Conservation (phyloP, 2,113 vertebrate species). For the Hydrochoerus hydrochaeris region DNA sequence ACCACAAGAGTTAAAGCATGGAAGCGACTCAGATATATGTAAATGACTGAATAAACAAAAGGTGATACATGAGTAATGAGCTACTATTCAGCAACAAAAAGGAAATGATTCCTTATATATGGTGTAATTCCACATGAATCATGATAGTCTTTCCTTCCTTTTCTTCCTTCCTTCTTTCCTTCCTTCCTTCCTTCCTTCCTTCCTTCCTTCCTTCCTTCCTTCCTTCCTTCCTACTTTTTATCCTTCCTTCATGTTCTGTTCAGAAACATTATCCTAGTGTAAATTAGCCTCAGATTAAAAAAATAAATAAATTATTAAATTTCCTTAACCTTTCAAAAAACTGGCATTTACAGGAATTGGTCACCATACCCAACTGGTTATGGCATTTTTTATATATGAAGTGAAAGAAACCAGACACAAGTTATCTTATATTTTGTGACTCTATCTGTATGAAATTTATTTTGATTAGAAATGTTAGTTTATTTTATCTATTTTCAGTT, state of each 20-base stretch:
- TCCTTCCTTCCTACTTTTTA: background rate
- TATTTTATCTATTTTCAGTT: background rate
- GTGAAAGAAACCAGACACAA: background rate
- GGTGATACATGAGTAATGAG: background rate
- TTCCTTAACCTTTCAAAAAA: background rate
- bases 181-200: background rate
- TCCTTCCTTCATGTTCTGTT: background rate
- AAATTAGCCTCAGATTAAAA: background rate
- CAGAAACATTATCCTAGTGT: background rate
- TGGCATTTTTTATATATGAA: background rate
- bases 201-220: background rate
- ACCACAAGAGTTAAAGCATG: background rate
- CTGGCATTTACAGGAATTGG: background rate
- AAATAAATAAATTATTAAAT: background rate
- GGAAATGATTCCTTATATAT: background rate
- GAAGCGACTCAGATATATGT: background rate
- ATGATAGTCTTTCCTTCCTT: background rate
- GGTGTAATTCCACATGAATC: background rate
- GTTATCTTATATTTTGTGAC: background rate
- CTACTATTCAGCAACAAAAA: background rate
- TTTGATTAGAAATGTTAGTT: background rate
- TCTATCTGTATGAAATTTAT: background rate
- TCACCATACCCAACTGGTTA: no score
- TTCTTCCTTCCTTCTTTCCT: background rate
- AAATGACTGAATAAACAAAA: background rate